Conservation (phyloP, 2,113 vertebrate species). For the Campylomormyrus tamandua region DNA sequence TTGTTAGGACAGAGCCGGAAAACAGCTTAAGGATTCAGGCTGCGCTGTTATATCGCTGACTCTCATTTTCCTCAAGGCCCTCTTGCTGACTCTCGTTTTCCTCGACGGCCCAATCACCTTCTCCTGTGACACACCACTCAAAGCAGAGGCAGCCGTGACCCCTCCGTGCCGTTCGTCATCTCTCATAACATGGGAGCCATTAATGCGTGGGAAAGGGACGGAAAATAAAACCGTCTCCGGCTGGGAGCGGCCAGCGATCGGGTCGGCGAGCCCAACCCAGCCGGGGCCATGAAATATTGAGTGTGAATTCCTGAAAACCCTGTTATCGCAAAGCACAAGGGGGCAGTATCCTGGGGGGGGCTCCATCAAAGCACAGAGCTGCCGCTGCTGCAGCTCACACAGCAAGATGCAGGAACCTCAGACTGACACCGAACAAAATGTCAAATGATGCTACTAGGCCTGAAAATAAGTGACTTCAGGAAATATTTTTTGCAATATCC, state of each 20-base stretch:
- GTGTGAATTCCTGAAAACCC: background rate
- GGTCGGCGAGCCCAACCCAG: background rate
- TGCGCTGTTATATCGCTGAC: background rate
- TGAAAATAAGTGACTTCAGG: background rate
- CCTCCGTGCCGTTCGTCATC: background rate
- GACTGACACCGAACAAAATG: background rate
- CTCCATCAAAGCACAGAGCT: background rate
- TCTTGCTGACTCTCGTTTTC: background rate
- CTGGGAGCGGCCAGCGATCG: background rate
- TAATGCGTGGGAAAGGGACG: background rate
- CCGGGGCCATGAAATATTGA: background rate
- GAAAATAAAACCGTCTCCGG: background rate
- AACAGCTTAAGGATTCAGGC: background rate
- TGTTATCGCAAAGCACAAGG: background rate
- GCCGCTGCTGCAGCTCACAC: background rate
- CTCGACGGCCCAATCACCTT: background rate
- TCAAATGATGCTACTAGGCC: background rate
- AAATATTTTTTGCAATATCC: background rate
- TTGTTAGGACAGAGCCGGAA: background rate
- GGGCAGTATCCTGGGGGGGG: background rate
- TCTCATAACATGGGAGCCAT: background rate
- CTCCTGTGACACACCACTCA: background rate
- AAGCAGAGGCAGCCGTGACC: background rate
- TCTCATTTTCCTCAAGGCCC: background rate
- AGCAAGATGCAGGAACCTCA: background rate